Conservation (phyloP, 2,113 vertebrate genomes). For the Eurystomus gularis region DNA sequence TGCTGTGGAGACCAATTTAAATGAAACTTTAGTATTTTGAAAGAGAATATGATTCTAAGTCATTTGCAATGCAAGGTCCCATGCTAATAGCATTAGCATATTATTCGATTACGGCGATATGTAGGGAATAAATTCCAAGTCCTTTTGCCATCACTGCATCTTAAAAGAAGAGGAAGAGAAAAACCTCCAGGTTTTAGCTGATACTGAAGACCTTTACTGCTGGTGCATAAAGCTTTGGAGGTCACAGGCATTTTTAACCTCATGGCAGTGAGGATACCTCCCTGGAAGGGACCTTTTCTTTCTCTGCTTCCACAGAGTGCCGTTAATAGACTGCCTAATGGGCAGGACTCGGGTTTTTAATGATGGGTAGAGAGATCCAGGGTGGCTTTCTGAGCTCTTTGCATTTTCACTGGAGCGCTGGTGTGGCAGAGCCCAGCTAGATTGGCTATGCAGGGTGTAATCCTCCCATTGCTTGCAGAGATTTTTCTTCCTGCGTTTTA, state of each 20-base stretch:
- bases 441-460: fast-evolving
- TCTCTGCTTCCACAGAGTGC: neutral
- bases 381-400: neutral
- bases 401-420: neutral
- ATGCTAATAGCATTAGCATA: conserved; percentile 60
- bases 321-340: conserved; percentile 15
- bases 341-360: neutral
- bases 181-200: conserved; percentile 1
- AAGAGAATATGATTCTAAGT: conserved; percentile 46
- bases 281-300: neutral
- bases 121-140: conserved; percentile 48
- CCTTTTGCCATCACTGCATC: neutral
- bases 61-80: conserved; percentile 52
- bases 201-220: neutral
- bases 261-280: neutral
- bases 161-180: conserved; percentile 22
- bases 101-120: conserved; percentile 22
- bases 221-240: neutral
- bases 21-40: conserved; percentile 61
- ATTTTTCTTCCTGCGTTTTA: neutral
- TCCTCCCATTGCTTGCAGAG: neutral
- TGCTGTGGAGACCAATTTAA: conserved; percentile 63
- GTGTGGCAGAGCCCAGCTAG: neutral
- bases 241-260: conserved; percentile 23
- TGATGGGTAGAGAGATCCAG: neutral